Evolutionary conservation across 2,888 invertebrate species (phyloP).

Genomic region (Tanypteryx hageni): DNA sequence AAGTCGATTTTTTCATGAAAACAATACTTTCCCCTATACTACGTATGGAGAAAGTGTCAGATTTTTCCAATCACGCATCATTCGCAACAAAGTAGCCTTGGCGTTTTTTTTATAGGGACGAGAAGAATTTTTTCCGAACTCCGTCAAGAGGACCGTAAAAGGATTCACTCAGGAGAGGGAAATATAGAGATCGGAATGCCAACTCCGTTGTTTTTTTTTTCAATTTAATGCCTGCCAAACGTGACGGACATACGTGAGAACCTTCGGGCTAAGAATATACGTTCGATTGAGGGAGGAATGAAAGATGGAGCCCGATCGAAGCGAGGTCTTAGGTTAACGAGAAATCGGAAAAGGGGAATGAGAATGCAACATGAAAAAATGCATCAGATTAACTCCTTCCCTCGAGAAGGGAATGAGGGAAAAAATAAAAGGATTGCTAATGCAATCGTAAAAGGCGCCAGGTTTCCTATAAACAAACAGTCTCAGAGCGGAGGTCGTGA

Average conservation of each 20-base stretch:
- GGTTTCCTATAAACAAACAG: background rate
- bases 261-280: background rate
- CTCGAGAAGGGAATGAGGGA: background rate
- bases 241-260: constrained; percentile 16
- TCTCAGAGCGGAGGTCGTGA: constrained; percentile 4
- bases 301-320: background rate
- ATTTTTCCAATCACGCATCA: background rate
- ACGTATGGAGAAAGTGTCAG: background rate
- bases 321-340: background rate
- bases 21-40: no score
- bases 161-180: background rate
- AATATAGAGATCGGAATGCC: background rate
- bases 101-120: background rate
- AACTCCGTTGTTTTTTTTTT: background rate
- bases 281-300: background rate
- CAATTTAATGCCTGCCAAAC: constrained; percentile 2
- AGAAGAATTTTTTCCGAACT: background rate
- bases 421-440: background rate
- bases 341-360: background rate
- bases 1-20: no score
- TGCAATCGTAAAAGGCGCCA: background rate
- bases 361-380: background rate
- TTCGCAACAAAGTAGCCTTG: background rate
- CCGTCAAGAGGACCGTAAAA: constrained; percentile 25
- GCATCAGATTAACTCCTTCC: background rate